Base-by-base conservation (phyloP, 2,797 vertebrate species). In the Micropoecilia bifurca region DNA sequence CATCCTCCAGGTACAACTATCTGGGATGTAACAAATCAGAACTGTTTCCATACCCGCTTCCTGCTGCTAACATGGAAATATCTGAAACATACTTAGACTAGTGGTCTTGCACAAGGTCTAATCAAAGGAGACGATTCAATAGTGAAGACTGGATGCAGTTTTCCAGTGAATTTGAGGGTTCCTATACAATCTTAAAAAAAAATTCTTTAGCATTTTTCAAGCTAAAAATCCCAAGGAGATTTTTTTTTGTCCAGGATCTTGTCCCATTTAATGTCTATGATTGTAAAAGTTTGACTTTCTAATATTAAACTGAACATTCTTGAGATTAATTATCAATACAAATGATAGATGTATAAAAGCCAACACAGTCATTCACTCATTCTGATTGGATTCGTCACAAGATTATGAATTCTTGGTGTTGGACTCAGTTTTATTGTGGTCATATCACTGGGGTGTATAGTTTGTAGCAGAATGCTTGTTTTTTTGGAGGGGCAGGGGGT, bases 1-100 rank as follows among this genome's bases (percentile, higher is more conserved):
- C 73, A 74, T 86, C 82, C n/a, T 82, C 75, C 80, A 85, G 83
- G 78, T 89, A 76, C 82, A 88, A 74, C 72, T 87, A 61, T 88
- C 87, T 87, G 74, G 33, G 72, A 80, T 77, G 66, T 77, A 80
- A 61, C 14, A 7, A 43, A 75, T 63, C 53, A 57, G 71, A 76
- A 39, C 16, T 30, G 13, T 50, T 73, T 78, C 72, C 50, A 78
- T 80, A 79, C 69, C 75, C 82, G 50, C 71, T 81, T 82, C 80
- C 68, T 74, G 8, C 53, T 71, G 69, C 77, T 1, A 10, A 78
- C 18, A 80, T 79, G 55, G 75, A 85, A 84, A 87, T 81, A 69
- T 73, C 83, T 78, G 85, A 77, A 83, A 79, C 73, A 83, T 61
- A 30, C 46, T 41, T 41, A n/a, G 36, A 69, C 14, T 39, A 14